Percentiles rank a stretch among this genome's conserved stretches.
phyloP scores from a whole-genome alignment of 2,888 invertebrate species.

The Axea sp. region DNA sequence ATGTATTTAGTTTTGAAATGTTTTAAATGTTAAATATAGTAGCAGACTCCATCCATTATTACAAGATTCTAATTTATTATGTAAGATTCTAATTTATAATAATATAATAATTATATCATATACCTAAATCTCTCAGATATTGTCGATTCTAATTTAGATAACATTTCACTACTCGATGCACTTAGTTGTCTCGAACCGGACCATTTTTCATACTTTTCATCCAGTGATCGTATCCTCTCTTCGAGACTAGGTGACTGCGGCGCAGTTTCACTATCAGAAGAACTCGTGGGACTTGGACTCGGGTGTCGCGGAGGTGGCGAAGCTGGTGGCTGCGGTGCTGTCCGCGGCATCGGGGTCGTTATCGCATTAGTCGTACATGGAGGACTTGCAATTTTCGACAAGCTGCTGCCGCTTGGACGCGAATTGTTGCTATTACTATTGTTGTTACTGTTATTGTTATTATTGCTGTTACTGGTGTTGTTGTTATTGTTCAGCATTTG shows the following conservation, averaged over 20 bases:
- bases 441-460: constrained; percentile 29
- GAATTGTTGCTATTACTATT: constrained; percentile 8
- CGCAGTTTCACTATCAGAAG: constrained; percentile 83
- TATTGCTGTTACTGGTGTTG: constrained; percentile 21
- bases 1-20: too few species aligned
- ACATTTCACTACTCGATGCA: constrained; percentile 81
- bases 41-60: too few species aligned
- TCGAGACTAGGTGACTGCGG: constrained; percentile 87
- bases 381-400: constrained; percentile 77
- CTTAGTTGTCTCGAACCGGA: constrained; percentile 85
- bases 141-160: constrained; percentile 80
- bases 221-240: constrained; percentile 93
- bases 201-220: constrained; percentile 96
- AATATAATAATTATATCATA: too few species aligned
- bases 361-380: constrained; percentile 75
- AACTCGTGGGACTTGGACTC: constrained; percentile 87
- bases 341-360: constrained; percentile 81
- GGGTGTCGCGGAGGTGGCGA: constrained; percentile 86
- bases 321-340: constrained; percentile 83
- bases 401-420: constrained; percentile 46
- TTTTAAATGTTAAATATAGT: too few species aligned
- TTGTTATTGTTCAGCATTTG: constrained; percentile 81
- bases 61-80: too few species aligned
- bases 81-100: too few species aligned
- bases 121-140: constrained; percentile 81